Conservation (phyloP, 2,113 vertebrate species). For the Nestor notabilis region DNA sequence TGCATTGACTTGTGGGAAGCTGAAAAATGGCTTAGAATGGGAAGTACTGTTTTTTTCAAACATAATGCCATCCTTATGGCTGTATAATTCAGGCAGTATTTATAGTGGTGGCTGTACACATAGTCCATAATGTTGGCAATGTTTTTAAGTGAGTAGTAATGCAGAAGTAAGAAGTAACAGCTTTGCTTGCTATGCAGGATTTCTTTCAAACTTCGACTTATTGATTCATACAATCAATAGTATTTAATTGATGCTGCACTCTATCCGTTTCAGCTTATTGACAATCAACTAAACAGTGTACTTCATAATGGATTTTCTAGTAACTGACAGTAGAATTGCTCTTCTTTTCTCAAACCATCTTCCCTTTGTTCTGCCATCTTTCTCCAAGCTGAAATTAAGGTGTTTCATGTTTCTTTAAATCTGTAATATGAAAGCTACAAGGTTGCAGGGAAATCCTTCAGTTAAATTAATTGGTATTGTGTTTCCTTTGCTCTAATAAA, state of each 20-base stretch:
- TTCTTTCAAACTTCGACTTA: constrained; percentile 46
- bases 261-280: constrained; percentile 62
- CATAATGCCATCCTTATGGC: background rate
- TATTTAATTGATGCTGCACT: constrained; percentile 55
- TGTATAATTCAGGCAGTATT: background rate
- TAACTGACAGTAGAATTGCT: constrained; percentile 9
- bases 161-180: constrained; percentile 47
- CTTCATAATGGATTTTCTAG: constrained; percentile 34
- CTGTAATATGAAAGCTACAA: background rate
- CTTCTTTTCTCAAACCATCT: background rate
- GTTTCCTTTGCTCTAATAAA: background rate
- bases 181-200: background rate
- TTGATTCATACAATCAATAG: constrained; percentile 51
- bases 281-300: constrained; percentile 46
- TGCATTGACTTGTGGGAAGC: background rate
- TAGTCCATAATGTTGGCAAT: background rate
- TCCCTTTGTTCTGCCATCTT: background rate
- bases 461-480: background rate
- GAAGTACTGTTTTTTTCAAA: background rate
- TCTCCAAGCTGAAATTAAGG: background rate
- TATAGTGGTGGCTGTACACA: background rate
- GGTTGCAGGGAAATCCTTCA: background rate
- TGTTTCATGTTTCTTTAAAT: background rate
- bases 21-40: background rate
- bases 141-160: background rate